Evolutionary conservation across 2,888 invertebrate genomes (phyloP).

Genomic region (Cistogaster globosa): DNA sequence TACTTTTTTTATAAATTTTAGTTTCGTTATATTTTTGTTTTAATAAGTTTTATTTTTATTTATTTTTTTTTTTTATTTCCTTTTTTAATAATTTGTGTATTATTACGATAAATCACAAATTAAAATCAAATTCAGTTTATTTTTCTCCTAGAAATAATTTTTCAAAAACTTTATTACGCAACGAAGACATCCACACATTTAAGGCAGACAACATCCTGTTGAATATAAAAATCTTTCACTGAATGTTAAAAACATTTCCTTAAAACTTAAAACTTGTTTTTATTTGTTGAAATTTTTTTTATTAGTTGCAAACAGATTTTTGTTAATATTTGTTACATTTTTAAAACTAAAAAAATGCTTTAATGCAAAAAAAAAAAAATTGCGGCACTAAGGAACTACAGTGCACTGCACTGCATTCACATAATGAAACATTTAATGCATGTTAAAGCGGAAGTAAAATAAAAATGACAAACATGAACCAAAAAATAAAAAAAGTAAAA

Average conservation of each 20-base stretch:
- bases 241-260: conserved; percentile 56
- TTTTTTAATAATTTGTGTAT: no score
- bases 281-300: background rate
- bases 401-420: conserved; percentile 17
- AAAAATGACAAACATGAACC: conserved; percentile 63
- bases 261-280: conserved; percentile 49
- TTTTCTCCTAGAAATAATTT: background rate
- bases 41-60: no score
- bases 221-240: background rate
- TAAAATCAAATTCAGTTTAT: no score
- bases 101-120: no score
- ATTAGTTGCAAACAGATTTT: conserved; percentile 15
- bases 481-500: conserved; percentile 18
- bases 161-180: conserved; percentile 6
- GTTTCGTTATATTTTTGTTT: no score
- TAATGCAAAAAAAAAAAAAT: background rate
- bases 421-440: conserved; percentile 21
- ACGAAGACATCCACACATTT: conserved; percentile 10
- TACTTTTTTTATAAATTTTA: no score
- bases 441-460: conserved; percentile 62
- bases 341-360: conserved; percentile 2
- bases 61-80: no score
- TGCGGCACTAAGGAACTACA: background rate
- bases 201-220: conserved; percentile 53
- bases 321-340: conserved; percentile 34